Evolutionary conservation across 1,140 invertebrate genomes (phyloP), one percentile per base, ranked within the genome.

Genomic region (Tenebrio molitor): DNA sequence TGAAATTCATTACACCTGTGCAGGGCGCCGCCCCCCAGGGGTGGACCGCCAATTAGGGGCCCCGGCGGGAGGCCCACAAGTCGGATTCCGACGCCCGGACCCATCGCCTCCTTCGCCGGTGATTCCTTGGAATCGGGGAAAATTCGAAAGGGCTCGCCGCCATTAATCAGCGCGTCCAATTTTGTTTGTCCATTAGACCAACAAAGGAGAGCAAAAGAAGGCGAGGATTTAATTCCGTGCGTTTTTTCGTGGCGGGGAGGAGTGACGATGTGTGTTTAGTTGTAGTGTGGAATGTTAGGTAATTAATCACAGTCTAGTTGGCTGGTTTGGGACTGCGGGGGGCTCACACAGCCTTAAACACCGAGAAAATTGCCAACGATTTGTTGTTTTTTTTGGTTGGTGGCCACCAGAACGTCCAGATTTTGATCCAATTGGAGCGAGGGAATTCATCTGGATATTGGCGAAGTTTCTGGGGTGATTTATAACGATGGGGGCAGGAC

Each of bases 1-100:
- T 67, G 72, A 76, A 76, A 76, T 74, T 64, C 74, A 76, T 76
- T 76, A 76, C 74, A 76, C 74, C 74, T 74, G 74, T 69, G 69
- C 69, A 76, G 74, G 72, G 69, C 69, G 71, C 72, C 72, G 72
- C 74, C 72, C 65, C 71, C 72, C 65, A 39, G 72, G 67, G 72
- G 72, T 65, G 58, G 50, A 50, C 69, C 42, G 8, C 68, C 72
- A 76, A 76, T 76, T 76, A 76, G 69, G 64, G 64, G 65, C 14
- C 36, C 1, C 72, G 36, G 68, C 69, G 68, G 74, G 74, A 62
- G 41, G 34, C 21, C 68, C 69, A 41, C 64, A 46, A 66, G 12
- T 42, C 39, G 41, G 70, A 66, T 65, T 39, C 39, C 44, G 63
- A 66, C 62, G 39, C 41, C 23, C 25, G 33, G 17, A 23, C 64